Percentiles rank a stretch among this genome's conserved stretches.
Conservation (phyloP, 1,140 invertebrate species). For the Platorchestia sp. region DNA sequence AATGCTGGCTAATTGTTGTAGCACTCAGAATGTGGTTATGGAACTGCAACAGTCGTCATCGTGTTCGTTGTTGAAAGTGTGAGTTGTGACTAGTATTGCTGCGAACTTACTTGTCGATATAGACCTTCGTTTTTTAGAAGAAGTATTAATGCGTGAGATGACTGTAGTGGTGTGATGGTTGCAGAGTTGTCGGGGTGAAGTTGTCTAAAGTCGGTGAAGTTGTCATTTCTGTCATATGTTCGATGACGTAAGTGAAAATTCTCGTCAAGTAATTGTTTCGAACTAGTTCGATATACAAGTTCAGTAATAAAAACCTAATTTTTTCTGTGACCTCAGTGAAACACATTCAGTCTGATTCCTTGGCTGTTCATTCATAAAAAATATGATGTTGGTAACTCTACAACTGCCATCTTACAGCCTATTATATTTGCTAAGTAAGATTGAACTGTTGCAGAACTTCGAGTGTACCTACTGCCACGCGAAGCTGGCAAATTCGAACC, state of each 20-base stretch:
- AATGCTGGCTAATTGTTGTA: not conserved
- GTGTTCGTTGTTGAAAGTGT: not conserved
- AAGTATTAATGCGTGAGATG: not conserved
- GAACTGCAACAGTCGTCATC: not conserved
- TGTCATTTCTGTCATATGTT: not conserved
- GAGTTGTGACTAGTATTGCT: not conserved
- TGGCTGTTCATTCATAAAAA: not conserved
- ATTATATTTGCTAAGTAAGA: not conserved
- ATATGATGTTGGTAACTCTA: not conserved
- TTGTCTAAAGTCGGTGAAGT: not conserved
- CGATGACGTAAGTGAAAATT: not conserved
- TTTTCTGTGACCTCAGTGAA: not conserved
- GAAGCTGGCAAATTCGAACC: conserved; percentile 64
- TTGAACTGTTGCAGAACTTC: not conserved
- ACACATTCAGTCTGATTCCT: not conserved
- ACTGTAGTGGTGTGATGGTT: not conserved
- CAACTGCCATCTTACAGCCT: not conserved
- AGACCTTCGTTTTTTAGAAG: not conserved
- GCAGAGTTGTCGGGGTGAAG: not conserved
- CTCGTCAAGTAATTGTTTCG: not conserved
- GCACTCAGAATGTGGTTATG: not conserved
- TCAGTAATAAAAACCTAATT: not conserved
- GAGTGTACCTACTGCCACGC: conserved; percentile 57
- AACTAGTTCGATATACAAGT: not conserved
- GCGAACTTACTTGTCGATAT: not conserved